Conservation (phyloP, 2,797 vertebrate species). For the Chaenodraco wilsoni region DNA sequence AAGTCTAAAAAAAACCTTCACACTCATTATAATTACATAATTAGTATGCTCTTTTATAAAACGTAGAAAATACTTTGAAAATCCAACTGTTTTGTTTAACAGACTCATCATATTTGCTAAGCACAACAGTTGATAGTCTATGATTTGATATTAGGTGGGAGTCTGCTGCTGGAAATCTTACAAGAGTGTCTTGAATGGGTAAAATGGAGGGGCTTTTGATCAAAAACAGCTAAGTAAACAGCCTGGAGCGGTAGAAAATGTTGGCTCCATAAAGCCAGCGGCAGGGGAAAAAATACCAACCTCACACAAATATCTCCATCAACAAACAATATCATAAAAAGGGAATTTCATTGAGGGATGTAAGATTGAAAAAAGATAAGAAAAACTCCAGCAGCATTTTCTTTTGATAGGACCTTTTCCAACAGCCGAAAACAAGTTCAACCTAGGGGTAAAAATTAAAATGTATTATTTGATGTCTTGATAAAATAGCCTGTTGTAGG, state of each 20-base stretch:
- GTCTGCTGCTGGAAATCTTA: slow-evolving; percentile 24
- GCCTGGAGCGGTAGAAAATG: slow-evolving; percentile 48
- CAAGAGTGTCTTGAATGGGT: slow-evolving; percentile 35
- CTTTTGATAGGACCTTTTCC: slow-evolving; percentile 12
- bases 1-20: not conserved
- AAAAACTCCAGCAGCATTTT: not conserved
- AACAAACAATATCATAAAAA: slow-evolving; percentile 56
- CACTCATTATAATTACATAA: not conserved
- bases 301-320: slow-evolving; percentile 41
- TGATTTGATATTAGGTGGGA: slow-evolving; percentile 23
- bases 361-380: slow-evolving; percentile 24
- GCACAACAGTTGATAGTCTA: not conserved
- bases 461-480: not conserved
- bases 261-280: slow-evolving; percentile 46
- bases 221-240: slow-evolving; percentile 54
- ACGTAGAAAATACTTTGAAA: not conserved
- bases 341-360: slow-evolving; percentile 25
- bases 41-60: not conserved
- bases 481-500: not conserved
- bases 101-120: not conserved
- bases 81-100: slow-evolving; percentile 1
- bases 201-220: slow-evolving; percentile 45
- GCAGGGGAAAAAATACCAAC: slow-evolving; percentile 21
- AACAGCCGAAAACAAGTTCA: not conserved
- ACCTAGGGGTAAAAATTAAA: not conserved